These are phyloP conservation scores for Apamea anceps DNA, from an alignment of 2,888 invertebrate species.

Conservation along the genomic window DNA sequence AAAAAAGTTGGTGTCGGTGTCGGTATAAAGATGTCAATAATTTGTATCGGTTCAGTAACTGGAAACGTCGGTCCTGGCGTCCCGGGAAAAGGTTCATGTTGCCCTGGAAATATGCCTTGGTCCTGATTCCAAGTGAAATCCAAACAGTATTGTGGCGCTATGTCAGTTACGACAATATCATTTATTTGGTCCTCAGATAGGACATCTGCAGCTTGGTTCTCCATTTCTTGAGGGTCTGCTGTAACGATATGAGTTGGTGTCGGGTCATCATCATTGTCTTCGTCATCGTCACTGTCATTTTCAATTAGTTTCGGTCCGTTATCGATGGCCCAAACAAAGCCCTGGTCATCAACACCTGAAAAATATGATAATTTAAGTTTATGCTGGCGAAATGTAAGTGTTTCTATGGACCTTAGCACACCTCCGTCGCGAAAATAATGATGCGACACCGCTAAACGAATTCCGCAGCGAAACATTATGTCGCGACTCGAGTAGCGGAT, in stretches of 20 bases:
- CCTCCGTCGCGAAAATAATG: not conserved
- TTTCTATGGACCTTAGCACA: not conserved
- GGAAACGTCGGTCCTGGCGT: not conserved
- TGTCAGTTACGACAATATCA: not conserved
- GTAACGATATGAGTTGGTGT: not conserved
- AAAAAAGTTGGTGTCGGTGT: not conserved
- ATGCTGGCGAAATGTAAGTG: not conserved
- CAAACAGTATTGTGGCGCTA: constrained; percentile 1
- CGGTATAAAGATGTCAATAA: not conserved
- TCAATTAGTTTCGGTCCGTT: not conserved
- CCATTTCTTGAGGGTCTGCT: not conserved
- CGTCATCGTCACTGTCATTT: not conserved
- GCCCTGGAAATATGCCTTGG: not conserved
- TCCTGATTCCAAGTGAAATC: not conserved
- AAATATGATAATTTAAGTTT: not conserved
- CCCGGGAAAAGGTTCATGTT: not conserved
- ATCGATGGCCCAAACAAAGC: not conserved
- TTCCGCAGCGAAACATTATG: not conserved
- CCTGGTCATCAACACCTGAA: not conserved
- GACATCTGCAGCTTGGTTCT: not conserved
- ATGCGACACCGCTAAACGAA: not conserved
- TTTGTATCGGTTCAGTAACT: not conserved
- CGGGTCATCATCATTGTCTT: not conserved
- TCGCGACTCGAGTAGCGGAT: not conserved
- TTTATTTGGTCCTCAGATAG: not conserved